Evolutionary conservation across 2,797 vertebrate species (phyloP).

Genomic region (Eleutherodactylus coqui): DNA sequence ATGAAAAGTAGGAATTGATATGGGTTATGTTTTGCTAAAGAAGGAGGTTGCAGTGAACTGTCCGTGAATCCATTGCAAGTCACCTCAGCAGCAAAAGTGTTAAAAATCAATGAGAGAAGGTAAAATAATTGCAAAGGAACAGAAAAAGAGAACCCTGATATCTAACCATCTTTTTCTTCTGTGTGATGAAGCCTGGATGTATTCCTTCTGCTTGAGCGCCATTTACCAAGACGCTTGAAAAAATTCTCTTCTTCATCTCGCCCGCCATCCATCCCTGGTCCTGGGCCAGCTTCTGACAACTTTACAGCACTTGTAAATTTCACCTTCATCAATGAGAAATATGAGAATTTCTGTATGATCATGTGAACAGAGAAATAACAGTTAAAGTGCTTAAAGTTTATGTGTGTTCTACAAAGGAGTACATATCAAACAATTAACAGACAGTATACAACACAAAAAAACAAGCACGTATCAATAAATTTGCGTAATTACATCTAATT

Average conservation of each 20-base stretch:
- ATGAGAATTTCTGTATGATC: conserved; percentile 12
- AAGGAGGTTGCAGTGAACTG: conserved; percentile 53
- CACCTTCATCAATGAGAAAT: conserved; percentile 77
- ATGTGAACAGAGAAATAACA: neutral
- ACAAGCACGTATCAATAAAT: no score
- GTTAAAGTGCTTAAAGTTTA: neutral
- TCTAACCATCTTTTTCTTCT: conserved; percentile 95
- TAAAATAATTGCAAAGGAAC: conserved; percentile 72
- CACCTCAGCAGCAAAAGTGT: conserved; percentile 55
- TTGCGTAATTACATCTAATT: neutral
- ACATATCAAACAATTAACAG: neutral
- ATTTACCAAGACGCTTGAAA: conserved; percentile 99
- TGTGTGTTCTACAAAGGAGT: neutral
- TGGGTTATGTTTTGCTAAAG: conserved; percentile 53
- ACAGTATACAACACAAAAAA: neutral
- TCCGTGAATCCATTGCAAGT: conserved; percentile 46
- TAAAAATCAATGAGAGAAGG: conserved; percentile 53
- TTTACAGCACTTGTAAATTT: conserved; percentile 98
- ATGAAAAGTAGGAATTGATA: conserved; percentile 34
- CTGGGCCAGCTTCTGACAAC: conserved; percentile 89
- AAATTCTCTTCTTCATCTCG: conserved; percentile 99
- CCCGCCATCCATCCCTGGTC: conserved; percentile 84
- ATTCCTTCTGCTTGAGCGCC: conserved; percentile 90
- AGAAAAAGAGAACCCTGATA: conserved; percentile 78
- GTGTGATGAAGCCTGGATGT: conserved; percentile 91